Conservation (phyloP, 2,888 invertebrate species). For the Microctonus hyperodae region DNA sequence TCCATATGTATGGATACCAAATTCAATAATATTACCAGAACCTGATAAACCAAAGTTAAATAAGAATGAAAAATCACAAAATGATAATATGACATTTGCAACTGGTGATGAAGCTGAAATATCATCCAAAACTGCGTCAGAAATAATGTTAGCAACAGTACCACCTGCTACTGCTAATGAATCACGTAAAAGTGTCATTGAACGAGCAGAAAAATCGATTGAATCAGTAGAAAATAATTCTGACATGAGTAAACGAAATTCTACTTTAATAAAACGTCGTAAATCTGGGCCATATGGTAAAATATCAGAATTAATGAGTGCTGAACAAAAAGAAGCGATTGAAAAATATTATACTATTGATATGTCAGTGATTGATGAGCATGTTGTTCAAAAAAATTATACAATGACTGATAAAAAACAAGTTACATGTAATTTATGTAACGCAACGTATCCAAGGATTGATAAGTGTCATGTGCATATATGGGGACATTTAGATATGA, state of each 20-base stretch:
- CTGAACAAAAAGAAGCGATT: constrained; percentile 50
- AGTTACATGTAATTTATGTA: constrained; percentile 49
- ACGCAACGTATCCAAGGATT: constrained; percentile 44
- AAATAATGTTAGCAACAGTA: background rate
- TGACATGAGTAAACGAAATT: background rate
- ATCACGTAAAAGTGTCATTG: constrained; percentile 14
- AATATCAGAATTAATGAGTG: constrained; percentile 52
- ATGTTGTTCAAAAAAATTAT: constrained; percentile 44
- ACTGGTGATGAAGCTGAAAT: constrained; percentile 40
- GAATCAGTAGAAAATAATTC: background rate
- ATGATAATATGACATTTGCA: background rate
- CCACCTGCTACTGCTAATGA: background rate
- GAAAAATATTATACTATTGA: constrained; percentile 49
- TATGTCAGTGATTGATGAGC: constrained; percentile 47
- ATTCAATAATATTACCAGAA: constrained; percentile 16
- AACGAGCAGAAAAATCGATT: background rate
- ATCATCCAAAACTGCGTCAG: background rate
- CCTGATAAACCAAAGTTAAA: background rate
- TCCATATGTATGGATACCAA: constrained; percentile 38
- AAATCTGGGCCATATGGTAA: constrained; percentile 43
- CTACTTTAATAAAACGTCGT: constrained; percentile 20
- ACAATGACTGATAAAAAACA: constrained; percentile 43
- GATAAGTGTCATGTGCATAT: constrained; percentile 57
- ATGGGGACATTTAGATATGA: constrained; percentile 55
- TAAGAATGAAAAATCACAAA: constrained; percentile 14